Base-by-base conservation (phyloP, 1,140 invertebrate genomes). In the Drosophila pachea region DNA sequence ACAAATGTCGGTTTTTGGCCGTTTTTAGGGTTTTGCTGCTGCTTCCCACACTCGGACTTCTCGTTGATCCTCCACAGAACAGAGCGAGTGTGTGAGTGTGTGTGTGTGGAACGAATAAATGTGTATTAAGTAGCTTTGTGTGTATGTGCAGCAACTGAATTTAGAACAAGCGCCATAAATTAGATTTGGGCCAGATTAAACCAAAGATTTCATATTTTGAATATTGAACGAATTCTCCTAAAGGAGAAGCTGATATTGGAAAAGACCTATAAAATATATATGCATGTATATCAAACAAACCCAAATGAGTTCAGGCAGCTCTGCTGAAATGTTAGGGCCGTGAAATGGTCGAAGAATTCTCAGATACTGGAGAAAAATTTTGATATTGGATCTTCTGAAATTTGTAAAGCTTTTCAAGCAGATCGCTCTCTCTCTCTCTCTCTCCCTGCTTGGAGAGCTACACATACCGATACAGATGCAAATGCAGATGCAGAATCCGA, bases 11-110 rank as follows among this genome's bases (percentile, higher is more conserved):
- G 38, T 33, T 12, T 50, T 73, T 69, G 22, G 66, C 65, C 40
- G 56, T 70, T 76, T 74, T 74, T 65, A 62, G 73, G 59, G 54
- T 74, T 76, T 56, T 52, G 70, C 60, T 59, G 55, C 73, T 52
- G 66, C 78, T 83, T 78, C 64, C 69, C 76, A 68, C 79, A 71
- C 69, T 74, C 60, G 50, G 75, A 59, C 59, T 73, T 75, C 72
- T 54, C 72, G 68, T 50, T 83, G 73, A 75, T 83, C 78, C 78
- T 76, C 73, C 29, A 33, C 47, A 52, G 2, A 67, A 16, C 5
- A 36, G 16, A 5, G 11, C 4, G 5, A 36, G 4, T 31, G 9
- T 58, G 14, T 45, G 36, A 40, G 47, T 59, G 36, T 50, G 60
- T 40, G 36, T 73, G 65, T 52, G 58, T 38, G 58, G 59, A 68